These are phyloP conservation scores for Crepidodera aurea DNA, from an alignment of 2,888 invertebrate genomes.

Conservation along the genomic window DNA sequence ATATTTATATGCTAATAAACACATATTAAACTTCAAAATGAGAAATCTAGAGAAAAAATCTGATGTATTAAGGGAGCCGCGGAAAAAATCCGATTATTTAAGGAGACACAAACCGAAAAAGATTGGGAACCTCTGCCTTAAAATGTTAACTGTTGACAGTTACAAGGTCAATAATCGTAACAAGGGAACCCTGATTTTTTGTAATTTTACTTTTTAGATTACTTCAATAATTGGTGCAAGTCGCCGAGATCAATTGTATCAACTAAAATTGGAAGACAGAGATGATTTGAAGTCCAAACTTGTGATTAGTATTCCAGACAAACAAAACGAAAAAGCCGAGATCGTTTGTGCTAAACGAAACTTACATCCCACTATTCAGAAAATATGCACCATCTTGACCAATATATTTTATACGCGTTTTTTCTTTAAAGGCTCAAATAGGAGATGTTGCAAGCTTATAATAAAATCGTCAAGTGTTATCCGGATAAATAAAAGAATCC, in stretches of 20 bases:
- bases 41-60: too few relatives aligned
- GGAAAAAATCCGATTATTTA: too few relatives aligned
- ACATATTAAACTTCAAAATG: too few relatives aligned
- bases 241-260: slow-evolving; percentile 1
- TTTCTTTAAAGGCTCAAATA: not conserved
- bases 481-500: too few relatives aligned
- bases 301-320: slow-evolving; percentile 1
- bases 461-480: too few relatives aligned
- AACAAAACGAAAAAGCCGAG: slow-evolving; percentile 1
- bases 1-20: too few relatives aligned
- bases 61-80: too few relatives aligned
- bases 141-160: too few relatives aligned
- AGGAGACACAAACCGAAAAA: too few relatives aligned
- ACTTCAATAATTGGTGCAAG: not conserved
- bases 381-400: not conserved
- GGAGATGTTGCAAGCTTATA: slow-evolving; percentile 2
- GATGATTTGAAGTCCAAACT: not conserved
- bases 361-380: not conserved
- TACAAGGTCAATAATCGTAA: too few relatives aligned
- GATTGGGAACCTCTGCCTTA: too few relatives aligned
- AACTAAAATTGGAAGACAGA: slow-evolving; percentile 1
- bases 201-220: not conserved
- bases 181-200: too few relatives aligned
- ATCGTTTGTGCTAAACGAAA: slow-evolving; percentile 5
- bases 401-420: not conserved